phyloP scores from a whole-genome alignment of 2,797 vertebrate genomes.

The Enteromius argenteus region DNA sequence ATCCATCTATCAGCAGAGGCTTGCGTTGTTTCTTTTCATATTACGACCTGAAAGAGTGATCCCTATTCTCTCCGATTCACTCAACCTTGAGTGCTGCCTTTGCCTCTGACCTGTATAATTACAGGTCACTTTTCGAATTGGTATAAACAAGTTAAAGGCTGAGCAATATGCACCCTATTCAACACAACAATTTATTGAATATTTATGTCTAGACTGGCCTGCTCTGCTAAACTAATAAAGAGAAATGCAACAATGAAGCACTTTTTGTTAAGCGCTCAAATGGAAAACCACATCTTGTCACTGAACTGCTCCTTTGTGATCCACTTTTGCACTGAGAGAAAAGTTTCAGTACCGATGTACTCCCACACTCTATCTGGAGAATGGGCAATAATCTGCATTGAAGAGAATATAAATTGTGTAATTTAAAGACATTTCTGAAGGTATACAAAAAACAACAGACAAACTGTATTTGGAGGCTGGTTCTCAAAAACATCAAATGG shows the following conservation, averaged over 20 bases:
- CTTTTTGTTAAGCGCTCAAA: constrained; percentile 39
- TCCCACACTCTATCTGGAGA: background rate
- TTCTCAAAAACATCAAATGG: background rate
- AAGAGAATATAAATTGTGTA: background rate
- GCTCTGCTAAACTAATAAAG: constrained; percentile 58
- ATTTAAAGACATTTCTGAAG: background rate
- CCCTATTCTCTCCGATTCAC: background rate
- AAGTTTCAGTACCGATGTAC: background rate
- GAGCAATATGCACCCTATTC: constrained; percentile 46
- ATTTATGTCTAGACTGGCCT: constrained; percentile 51
- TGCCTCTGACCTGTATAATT: constrained; percentile 45
- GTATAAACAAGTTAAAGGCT: constrained; percentile 57
- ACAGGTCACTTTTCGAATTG: constrained; percentile 60
- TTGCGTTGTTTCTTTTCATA: constrained; percentile 56
- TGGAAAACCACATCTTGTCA: constrained; percentile 15
- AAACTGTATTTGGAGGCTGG: background rate
- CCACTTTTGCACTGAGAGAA: constrained; percentile 18
- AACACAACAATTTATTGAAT: constrained; percentile 56
- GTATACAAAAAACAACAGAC: background rate
- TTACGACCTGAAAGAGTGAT: background rate
- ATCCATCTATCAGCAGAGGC: constrained; percentile 58
- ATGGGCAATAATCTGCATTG: background rate
- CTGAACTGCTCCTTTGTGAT: constrained; percentile 33
- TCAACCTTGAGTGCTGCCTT: constrained; percentile 22
- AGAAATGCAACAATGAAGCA: constrained; percentile 43